These are phyloP conservation scores for Psilopogon haemacephalus DNA, from an alignment of 2,113 vertebrate species.

Conservation along the genomic window DNA sequence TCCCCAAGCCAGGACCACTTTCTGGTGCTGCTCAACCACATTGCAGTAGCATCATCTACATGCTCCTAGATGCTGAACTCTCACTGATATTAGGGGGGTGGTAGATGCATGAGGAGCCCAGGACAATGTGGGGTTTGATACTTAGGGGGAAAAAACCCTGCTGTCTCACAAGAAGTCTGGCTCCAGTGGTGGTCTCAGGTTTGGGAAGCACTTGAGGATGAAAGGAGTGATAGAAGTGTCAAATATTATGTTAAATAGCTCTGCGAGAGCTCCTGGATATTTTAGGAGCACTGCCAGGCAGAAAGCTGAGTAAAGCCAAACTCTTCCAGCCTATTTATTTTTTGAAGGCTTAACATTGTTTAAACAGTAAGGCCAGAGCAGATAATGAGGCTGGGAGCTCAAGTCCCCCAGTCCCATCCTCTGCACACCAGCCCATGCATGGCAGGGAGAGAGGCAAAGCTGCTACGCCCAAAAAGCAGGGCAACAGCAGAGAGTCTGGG, in stretches of 20 bases:
- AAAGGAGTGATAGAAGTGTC: slow-evolving; percentile 20
- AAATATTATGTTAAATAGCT: slow-evolving; percentile 32
- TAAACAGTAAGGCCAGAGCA: slow-evolving; percentile 2
- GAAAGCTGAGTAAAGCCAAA: slow-evolving; percentile 10
- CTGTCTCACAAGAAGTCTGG: not conserved
- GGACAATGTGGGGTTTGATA: accelerated
- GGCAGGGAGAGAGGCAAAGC: accelerated
- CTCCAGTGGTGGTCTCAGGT: not conserved
- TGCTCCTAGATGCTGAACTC: not conserved
- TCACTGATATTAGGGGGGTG: not conserved
- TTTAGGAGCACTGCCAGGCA: not conserved
- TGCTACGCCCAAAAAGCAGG: not conserved
- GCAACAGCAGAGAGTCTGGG: not conserved
- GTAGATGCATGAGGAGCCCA: not conserved
- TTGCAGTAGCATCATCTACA: not conserved
- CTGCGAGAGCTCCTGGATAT: not conserved
- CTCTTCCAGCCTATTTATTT: slow-evolving; percentile 18
- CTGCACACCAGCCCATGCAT: accelerated
- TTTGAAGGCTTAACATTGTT: not conserved
- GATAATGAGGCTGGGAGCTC: not conserved
- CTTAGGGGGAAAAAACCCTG: not conserved
- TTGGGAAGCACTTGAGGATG: slow-evolving; percentile 14
- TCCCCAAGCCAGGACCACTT: not conserved
- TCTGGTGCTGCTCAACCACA: not conserved
- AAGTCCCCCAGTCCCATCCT: not conserved